These are phyloP conservation scores for Zosterops hypoxanthus DNA, from an alignment of 2,113 vertebrate genomes.

Conservation along the genomic window DNA sequence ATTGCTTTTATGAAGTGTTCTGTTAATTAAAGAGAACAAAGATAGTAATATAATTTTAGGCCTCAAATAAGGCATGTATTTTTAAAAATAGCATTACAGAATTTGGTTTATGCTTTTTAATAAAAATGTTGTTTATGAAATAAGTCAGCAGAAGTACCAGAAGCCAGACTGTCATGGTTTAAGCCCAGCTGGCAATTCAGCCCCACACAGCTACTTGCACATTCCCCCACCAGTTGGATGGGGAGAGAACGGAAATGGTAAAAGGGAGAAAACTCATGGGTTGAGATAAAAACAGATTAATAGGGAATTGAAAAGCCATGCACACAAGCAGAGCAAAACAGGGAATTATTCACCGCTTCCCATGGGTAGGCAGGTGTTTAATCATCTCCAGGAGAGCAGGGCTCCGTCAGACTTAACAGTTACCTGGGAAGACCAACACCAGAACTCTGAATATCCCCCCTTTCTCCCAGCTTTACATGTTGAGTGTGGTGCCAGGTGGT, in stretches of 20 bases:
- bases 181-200: not conserved
- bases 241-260: not conserved
- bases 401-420: not conserved
- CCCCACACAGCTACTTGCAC: not conserved
- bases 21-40: slow-evolving; percentile 10
- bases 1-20: not conserved
- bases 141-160: not conserved
- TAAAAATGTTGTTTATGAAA: not conserved
- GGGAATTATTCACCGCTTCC: not conserved
- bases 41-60: not conserved
- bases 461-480: not conserved
- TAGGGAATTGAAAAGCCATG: not conserved
- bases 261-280: not conserved
- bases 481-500: not conserved
- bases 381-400: not conserved
- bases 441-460: not conserved
- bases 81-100: not conserved
- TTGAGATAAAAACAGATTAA: not conserved
- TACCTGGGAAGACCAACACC: not conserved
- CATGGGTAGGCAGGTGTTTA: not conserved
- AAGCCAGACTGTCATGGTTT: not conserved
- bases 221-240: not conserved
- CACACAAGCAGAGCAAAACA: not conserved
- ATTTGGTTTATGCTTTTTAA: not conserved
- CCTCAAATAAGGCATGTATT: not conserved